Evolutionary conservation across 2,888 invertebrate species (phyloP), one percentile per base, ranked within the genome.

Genomic region (Tigriopus californicus): DNA sequence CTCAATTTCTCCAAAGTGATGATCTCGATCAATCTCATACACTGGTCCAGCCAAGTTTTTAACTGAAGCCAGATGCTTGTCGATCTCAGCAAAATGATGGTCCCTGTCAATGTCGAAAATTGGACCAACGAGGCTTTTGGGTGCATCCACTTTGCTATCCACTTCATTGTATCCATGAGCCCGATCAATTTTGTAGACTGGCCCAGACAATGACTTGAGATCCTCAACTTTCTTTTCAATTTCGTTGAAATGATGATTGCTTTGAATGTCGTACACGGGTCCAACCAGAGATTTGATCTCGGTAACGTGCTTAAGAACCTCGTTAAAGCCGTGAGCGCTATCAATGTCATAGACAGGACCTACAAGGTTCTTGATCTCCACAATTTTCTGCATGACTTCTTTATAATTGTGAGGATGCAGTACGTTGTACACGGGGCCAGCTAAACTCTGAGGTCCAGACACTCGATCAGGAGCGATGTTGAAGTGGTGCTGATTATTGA

Each of bases 271-370:
- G 41, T 42, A 59, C 12, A 59, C n/a, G 3, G 59, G 59, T 40
- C 41, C 52, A 12, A 18, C 40, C 22, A 59, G 15, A 1, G 48
- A n/a, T 41, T 53, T 52, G 12, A 49, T 10, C 20, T 33, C 51
- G 15, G 51, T 33, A 12, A 59, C 49, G 15, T 59, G 59, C 22
- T 59, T 59, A 8, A 53, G 18, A 18, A 49, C 15, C 42, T 59
- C 59, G 10, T 25, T 40, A 20, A 59, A 59, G 25, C 52, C 52
- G 18, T 53, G 52, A 22, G 51, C 40, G 41, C 24, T 59, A 10
- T 59, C 59, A n/a, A 59, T 15, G 24, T 24, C 24, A 49, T 59
- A 59, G 2, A 59, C 51, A 41, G 59, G 59, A 12, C 59, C 59
- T 15, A 53, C 22, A 1, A 59, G 42, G 20, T 49, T 48, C 18